These are phyloP conservation scores for Asobara japonica DNA, from an alignment of 1,140 invertebrate genomes.

Conservation along the genomic window DNA sequence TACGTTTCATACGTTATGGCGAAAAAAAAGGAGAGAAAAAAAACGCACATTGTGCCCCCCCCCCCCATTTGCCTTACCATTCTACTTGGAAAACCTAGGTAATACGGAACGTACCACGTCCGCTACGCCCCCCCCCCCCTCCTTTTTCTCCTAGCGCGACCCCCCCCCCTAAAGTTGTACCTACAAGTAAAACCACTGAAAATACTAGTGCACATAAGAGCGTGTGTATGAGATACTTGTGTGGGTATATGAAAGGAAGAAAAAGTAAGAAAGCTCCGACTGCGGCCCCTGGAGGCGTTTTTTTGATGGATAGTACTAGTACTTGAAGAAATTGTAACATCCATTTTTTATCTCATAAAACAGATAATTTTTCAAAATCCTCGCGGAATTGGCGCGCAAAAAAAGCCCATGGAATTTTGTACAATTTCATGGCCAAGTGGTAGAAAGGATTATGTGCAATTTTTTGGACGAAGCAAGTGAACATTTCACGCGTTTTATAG, in stretches of 20 bases:
- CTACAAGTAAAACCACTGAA: conserved; percentile 10
- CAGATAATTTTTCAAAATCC: no score
- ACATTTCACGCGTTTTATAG: no score
- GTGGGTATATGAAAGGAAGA: conserved; percentile 38
- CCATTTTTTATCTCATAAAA: no score
- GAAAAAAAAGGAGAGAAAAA: no score
- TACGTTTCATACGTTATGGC: conserved; percentile 22
- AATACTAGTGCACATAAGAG: conserved; percentile 1
- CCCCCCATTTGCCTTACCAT: background rate
- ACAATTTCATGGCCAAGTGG: no score
- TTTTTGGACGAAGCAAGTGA: no score
- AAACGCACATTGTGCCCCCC: background rate
- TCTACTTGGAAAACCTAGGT: conserved; percentile 34
- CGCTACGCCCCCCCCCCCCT: background rate
- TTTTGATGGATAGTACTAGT: background rate
- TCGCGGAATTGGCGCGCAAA: no score
- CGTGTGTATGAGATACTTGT: conserved; percentile 25
- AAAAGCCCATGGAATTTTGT: no score
- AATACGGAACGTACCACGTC: conserved; percentile 27
- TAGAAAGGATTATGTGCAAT: no score
- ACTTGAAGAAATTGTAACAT: background rate
- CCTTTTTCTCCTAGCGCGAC: conserved; percentile 23
- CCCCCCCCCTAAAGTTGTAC: conserved; percentile 16
- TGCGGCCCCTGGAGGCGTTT: conserved; percentile 22
- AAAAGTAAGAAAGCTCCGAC: conserved; percentile 38